phyloP scores from a whole-genome alignment of 2,888 invertebrate genomes.

The Limnephilus lunatus region DNA sequence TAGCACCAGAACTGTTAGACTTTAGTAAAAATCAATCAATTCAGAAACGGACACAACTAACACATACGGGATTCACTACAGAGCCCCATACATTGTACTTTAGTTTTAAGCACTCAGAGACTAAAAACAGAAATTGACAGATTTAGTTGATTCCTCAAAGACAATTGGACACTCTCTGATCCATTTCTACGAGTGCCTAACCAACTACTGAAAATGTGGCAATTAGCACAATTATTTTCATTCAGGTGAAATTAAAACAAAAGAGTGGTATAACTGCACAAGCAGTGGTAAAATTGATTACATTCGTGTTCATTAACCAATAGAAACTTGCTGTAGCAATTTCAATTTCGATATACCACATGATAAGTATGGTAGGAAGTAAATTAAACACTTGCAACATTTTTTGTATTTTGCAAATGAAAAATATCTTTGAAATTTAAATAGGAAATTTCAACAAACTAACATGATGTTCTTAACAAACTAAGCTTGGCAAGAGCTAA shows the following conservation, averaged over 20 bases:
- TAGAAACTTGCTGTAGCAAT: conserved; percentile 20
- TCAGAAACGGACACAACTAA: no score
- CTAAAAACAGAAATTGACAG: neutral
- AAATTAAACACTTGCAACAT: neutral
- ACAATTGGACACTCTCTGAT: neutral
- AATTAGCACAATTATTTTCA: conserved; percentile 24
- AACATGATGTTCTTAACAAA: neutral
- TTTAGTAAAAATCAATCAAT: no score
- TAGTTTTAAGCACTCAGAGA: neutral
- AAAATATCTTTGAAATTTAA: neutral
- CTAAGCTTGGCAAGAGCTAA: neutral
- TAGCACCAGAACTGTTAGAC: no score
- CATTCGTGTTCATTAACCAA: conserved; percentile 23
- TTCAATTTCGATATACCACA: neutral
- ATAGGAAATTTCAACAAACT: neutral
- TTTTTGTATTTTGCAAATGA: neutral
- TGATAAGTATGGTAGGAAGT: neutral
- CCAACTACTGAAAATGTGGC: conserved; percentile 10
- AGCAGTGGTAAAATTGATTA: conserved; percentile 41
- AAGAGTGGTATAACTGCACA: conserved; percentile 14
- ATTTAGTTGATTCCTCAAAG: neutral
- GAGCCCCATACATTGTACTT: neutral
- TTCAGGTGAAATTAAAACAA: conserved; percentile 13
- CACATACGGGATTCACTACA: neutral
- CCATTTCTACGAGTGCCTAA: neutral